Evolutionary conservation across 2,113 vertebrate species (phyloP), one percentile per base, ranked within the genome.

Genomic region (Illadopsis cleaveri): DNA sequence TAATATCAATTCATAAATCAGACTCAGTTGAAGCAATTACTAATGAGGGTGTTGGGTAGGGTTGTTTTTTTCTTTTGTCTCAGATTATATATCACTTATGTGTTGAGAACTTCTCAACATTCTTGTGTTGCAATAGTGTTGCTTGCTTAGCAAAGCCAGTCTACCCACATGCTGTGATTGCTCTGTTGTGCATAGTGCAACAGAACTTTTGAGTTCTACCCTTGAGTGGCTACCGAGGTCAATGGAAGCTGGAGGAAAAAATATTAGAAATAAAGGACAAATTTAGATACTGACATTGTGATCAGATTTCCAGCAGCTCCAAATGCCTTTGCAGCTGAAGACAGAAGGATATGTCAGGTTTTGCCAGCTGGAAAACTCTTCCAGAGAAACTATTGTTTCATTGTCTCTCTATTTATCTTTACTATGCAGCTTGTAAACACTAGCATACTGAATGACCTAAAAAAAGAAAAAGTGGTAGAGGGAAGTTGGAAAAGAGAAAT

Each of bases 21-120:
- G 84, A 95, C 47, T 92, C 31, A 84, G 18, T 80, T 90, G 81
- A 73, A 95, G 81, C 81, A 95, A 96, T 90, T 97, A 97, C 95
- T 92, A 89, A 93, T 19, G 62, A 90, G 40, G 5, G 3, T 6
- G 18, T 37, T 45, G 22, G 3, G 19, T 53, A 8, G 12, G 28
- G 7, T 16, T 61, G 2, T 11, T 75, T 88, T 76, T 79, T 76
- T 33, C 15, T 27, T 89, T 57, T 71, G 21, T 82, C 62, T 94
- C 82, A 87, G 44, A 81, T 91, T 82, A 51, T 81, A 42, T 42
- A 78, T 17, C 38, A 23, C 5, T 47, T 58, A 50, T 40, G 62
- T 92, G 62, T 64, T 91, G 88, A 96, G 66, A 86, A 82, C 53
- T 89, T 95, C 89, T 69, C 79, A 90, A 60, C 25, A 65, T 90